These are phyloP conservation scores for Gopherus flavomarginatus DNA, from an alignment of 2,113 vertebrate genomes.

Conservation along the genomic window DNA sequence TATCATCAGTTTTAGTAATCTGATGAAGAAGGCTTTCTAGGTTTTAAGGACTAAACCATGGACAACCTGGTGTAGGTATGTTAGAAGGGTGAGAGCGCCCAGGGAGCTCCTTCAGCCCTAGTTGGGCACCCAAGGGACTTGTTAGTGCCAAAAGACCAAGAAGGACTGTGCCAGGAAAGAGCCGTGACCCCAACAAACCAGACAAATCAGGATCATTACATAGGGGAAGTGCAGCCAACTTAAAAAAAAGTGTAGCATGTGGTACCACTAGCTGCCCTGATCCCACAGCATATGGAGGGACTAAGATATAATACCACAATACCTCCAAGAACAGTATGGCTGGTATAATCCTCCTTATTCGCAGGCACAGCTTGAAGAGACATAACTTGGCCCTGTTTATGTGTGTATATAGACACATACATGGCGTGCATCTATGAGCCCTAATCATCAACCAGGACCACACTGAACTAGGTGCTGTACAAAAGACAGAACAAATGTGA, in stretches of 20 bases:
- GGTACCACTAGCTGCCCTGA: not conserved
- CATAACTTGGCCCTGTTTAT: not conserved
- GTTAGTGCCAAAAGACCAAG: accelerated
- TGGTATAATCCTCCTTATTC: not conserved
- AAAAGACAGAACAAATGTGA: not conserved
- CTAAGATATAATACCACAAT: not conserved
- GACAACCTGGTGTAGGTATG: not conserved
- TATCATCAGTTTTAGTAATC: not conserved
- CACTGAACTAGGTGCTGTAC: not conserved
- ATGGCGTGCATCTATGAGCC: not conserved
- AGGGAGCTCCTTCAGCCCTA: not conserved
- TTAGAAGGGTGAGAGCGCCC: not conserved
- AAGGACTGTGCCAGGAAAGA: accelerated
- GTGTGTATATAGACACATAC: not conserved
- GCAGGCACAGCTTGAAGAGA: not conserved
- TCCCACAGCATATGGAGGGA: not conserved
- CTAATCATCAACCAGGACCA: not conserved
- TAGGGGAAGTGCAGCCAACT: accelerated
- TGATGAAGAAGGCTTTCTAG: not conserved
- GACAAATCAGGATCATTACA: not conserved
- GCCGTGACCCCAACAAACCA: not conserved
- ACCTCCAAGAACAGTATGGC: not conserved
- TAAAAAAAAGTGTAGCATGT: not conserved
- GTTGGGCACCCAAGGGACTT: not conserved
- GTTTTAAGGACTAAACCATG: not conserved